phyloP scores from a whole-genome alignment of 2,113 vertebrate genomes.

The Limanda limanda region DNA sequence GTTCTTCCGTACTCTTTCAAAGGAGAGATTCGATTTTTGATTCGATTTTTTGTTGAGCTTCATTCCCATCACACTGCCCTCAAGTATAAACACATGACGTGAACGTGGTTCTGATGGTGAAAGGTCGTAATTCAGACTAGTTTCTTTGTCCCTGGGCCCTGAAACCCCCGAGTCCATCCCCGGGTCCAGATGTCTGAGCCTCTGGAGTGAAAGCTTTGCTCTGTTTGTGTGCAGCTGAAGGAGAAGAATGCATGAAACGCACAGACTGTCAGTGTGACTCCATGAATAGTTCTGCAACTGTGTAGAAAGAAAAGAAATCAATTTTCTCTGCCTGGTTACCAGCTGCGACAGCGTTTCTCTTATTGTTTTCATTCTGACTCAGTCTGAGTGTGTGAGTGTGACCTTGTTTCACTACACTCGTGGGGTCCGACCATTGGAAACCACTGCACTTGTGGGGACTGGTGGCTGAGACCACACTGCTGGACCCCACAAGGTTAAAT shows the following conservation, averaged over 20 bases:
- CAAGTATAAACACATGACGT: no score
- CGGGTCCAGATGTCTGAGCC: not conserved
- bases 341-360: not conserved
- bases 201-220: not conserved
- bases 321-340: slow-evolving; percentile 5
- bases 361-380: not conserved
- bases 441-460: no score
- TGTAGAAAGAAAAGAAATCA: not conserved
- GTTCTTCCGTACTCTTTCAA: no score
- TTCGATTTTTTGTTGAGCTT: no score
- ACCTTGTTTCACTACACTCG: not conserved
- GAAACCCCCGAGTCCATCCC: not conserved
- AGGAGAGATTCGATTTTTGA: no score
- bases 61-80: no score
- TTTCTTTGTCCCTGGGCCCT: no score
- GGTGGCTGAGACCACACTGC: no score
- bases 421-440: not conserved
- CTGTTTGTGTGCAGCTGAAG: not conserved
- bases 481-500: no score
- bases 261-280: not conserved
- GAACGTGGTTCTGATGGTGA: no score
- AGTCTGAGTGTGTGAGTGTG: not conserved
- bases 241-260: not conserved
- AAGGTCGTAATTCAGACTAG: no score
- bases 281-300: not conserved